Percentiles rank a stretch among this genome's conserved stretches.
These are phyloP conservation scores for Allobates femoralis DNA, from an alignment of 2,797 vertebrate genomes.

Conservation along the genomic window DNA sequence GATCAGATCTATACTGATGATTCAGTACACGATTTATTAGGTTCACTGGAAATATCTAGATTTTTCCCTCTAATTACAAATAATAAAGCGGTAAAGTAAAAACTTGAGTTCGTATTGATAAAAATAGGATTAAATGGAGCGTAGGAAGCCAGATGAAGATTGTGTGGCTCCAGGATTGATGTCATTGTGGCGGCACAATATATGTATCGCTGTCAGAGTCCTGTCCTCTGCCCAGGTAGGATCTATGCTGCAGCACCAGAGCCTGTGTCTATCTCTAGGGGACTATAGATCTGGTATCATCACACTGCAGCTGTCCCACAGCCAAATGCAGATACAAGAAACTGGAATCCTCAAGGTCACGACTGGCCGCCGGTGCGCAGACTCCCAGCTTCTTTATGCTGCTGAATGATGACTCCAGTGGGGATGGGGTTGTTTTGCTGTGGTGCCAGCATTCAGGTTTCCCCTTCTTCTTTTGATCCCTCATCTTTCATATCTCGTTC, in stretches of 20 bases:
- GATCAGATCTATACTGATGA: too few species aligned
- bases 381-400: conserved; percentile 29
- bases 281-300: conserved; percentile 59
- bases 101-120: background rate
- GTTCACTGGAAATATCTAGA: too few species aligned
- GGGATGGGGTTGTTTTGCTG: conserved; percentile 43
- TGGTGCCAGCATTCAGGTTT: conserved; percentile 51
- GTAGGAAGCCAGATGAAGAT: background rate
- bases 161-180: conserved; percentile 23
- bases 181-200: conserved; percentile 20
- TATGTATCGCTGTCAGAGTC: conserved; percentile 26
- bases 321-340: conserved; percentile 57
- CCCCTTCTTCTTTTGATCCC: conserved; percentile 26
- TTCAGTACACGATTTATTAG: too few species aligned
- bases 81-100: background rate
- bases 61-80: too few species aligned
- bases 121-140: background rate
- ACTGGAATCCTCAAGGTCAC: conserved; percentile 61
- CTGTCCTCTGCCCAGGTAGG: conserved; percentile 28
- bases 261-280: conserved; percentile 37
- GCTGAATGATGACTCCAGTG: conserved; percentile 41
- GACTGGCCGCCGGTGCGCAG: conserved; percentile 37
- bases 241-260: conserved; percentile 29
- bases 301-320: conserved; percentile 57
- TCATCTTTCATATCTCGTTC: conserved; percentile 20